Evolutionary conservation across 2,888 invertebrate genomes (phyloP), one percentile per base, ranked within the genome.

Genomic region (Monochamus alternatus): DNA sequence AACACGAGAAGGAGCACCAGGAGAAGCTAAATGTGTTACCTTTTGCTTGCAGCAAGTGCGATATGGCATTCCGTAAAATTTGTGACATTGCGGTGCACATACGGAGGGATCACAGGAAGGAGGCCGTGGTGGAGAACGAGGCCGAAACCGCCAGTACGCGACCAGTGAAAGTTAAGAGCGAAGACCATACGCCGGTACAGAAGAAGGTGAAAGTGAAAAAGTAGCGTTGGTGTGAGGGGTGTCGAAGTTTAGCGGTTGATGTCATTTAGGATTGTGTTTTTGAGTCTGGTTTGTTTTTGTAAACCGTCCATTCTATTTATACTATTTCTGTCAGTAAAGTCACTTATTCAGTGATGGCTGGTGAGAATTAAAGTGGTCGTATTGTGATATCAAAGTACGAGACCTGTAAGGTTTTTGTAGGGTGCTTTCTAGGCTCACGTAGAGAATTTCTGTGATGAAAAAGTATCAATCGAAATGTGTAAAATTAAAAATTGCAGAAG

Each of bases 1-100:
- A 67, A 9, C 80, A 81, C 69, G 78, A 80, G 44, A 80, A 85
- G 52, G 79, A 81, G 55, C 81, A 85, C 62, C 81, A 81, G 43
- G 80, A 84, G 67, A 84, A 84, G 65, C 81, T 81, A 5, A 81
- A 84, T 69, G 78, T 84, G 8, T 79, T 84, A 51, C 83, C 84
- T 5, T 87, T 86, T 76, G 87, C 87, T 22, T 87, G 87, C 76
- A 87, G 86, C 76, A 87, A 85, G 76, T 87, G 87, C 72, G 85
- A 87, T 78, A 85, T 83, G 63, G 86, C 85, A 1, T 87, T 87
- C 79, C 81, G 84, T 0, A 84, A 83, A 72, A 87, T 86, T n/a
- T 79, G 82, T 31, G 86, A 86, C 63, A 83, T 87, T 5, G 84
- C 85, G 31, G 75, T 80, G 5, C 87, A 87, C 76, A 80, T 87